These are phyloP conservation scores for Eptesicus fuscus DNA, from an alignment of 2,113 vertebrate species.

Conservation along the genomic window DNA sequence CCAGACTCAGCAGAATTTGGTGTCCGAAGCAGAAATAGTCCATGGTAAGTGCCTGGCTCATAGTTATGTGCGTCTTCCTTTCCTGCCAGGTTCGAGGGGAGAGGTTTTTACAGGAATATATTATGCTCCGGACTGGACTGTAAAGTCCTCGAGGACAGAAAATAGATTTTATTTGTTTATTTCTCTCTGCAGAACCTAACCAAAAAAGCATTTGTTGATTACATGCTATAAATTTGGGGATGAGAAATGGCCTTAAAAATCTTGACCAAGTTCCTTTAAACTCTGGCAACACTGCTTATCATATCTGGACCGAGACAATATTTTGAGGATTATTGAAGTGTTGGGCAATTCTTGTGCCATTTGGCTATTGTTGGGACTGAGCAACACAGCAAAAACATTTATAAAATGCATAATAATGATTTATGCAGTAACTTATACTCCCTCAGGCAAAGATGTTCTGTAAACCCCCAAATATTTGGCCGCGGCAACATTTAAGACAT, in stretches of 20 bases:
- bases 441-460: slow-evolving; percentile 31
- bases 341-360: background rate
- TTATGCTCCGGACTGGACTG: background rate
- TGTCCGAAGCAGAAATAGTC: slow-evolving; percentile 46
- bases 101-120: background rate
- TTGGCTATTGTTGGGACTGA: background rate
- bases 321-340: slow-evolving; percentile 29
- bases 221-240: background rate
- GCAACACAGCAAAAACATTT: slow-evolving; percentile 12
- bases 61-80: no score
- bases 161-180: background rate
- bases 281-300: background rate
- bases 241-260: background rate
- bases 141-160: background rate
- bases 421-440: slow-evolving; percentile 11
- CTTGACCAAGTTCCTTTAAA: background rate
- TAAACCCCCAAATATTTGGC: slow-evolving; percentile 39
- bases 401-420: slow-evolving; percentile 23
- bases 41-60: background rate
- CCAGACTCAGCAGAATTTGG: slow-evolving; percentile 34
- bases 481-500: background rate
- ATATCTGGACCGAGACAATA: background rate
- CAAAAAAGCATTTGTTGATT: background rate
- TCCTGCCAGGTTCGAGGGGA: background rate
- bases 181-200: background rate